Conservation (phyloP, 30 jellyfish, hydroid and myxozoan species). For the Sanderia malayensis region DNA sequence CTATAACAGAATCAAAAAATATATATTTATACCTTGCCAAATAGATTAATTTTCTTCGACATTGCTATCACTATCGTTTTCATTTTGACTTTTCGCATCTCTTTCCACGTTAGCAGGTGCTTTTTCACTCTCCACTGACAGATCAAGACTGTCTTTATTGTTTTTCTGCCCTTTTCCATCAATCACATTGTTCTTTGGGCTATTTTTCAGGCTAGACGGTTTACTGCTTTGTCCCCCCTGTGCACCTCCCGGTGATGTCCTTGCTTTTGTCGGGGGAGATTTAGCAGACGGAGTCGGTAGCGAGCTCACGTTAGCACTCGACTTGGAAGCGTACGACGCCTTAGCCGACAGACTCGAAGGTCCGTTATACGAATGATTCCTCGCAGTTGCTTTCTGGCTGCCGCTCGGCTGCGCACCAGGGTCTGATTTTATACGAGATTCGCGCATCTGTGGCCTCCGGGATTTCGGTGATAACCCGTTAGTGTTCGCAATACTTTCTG, state of each 20-base stretch:
- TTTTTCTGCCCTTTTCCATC: constrained; percentile 4
- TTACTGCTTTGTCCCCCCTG: constrained; percentile 23
- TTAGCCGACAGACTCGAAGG: constrained; percentile 40
- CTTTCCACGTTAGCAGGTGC: not conserved
- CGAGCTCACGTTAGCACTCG: constrained; percentile 26
- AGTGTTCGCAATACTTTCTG: constrained; percentile 29
- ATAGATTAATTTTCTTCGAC: not conserved
- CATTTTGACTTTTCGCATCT: too few species aligned
- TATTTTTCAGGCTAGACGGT: constrained; percentile 9
- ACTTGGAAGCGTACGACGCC: constrained; percentile 92
- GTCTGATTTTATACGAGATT: constrained; percentile 56
- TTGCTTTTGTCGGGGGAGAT: constrained; percentile 36
- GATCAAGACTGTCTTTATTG: constrained; percentile 11
- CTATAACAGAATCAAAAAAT: not conserved
- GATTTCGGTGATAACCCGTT: constrained; percentile 44
- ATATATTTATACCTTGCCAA: not conserved
- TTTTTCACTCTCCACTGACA: not conserved
- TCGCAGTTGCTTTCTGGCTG: not conserved
- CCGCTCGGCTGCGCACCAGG: constrained; percentile 24
- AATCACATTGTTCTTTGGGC: not conserved
- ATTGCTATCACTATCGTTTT: too few species aligned
- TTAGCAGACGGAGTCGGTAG: constrained; percentile 37
- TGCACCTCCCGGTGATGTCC: constrained; percentile 5
- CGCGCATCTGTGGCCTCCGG: constrained; percentile 62
- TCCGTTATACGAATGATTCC: constrained; percentile 58